Percentiles rank a stretch among this genome's conserved stretches.
These are phyloP conservation scores for Metridium senile DNA, from an alignment of 92 coral and sea anemone species.

Conservation along the genomic window DNA sequence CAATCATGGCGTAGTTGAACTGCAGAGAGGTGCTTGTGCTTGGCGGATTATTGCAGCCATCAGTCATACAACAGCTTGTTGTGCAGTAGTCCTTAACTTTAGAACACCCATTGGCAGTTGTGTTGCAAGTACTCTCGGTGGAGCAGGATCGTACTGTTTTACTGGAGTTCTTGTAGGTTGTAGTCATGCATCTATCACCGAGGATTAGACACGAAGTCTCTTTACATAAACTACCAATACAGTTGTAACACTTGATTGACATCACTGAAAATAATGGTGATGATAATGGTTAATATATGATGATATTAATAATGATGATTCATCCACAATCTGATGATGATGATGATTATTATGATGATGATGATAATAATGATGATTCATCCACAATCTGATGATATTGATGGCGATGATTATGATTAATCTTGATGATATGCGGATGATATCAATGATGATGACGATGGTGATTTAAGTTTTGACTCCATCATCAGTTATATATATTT, in stretches of 20 bases:
- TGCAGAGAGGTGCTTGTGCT: not conserved
- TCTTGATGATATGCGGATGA: no score
- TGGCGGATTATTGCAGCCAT: conserved; percentile 8
- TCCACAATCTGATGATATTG: no score
- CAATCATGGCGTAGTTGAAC: conserved; percentile 13
- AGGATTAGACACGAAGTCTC: not conserved
- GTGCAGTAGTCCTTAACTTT: not conserved
- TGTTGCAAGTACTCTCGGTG: not conserved
- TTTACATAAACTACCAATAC: not conserved
- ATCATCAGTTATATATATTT: no score
- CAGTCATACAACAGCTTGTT: conserved; percentile 9
- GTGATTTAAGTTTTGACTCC: no score
- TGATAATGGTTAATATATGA: not conserved
- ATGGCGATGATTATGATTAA: no score
- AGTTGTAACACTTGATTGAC: conserved; percentile 8
- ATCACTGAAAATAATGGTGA: not conserved
- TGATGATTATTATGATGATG: no score
- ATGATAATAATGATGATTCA: no score
- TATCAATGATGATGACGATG: no score
- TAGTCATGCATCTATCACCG: conserved; percentile 15
- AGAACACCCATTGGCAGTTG: not conserved
- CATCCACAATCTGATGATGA: no score
- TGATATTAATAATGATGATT: not conserved
- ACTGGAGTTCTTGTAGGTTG: conserved; percentile 20
- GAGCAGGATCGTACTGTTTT: not conserved